Evolutionary conservation across 2,888 invertebrate species (phyloP), one percentile per base, ranked within the genome.

Genomic region (Drosophila longiperda): DNA sequence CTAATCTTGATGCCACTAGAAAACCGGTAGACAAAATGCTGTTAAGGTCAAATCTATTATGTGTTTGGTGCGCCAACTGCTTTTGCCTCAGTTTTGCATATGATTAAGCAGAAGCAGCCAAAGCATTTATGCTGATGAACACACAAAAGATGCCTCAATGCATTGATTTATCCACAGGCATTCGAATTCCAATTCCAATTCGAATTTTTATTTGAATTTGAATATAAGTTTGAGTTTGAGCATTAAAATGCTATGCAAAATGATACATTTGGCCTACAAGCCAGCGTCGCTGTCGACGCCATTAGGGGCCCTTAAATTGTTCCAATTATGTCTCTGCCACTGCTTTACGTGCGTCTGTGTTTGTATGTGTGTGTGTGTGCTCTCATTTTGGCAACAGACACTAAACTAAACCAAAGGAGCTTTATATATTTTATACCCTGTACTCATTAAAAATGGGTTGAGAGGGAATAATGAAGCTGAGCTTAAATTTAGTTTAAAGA

Each of bases 231-330:
- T 66, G 79, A 78, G 79, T 79, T 45, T 38, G 11, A 70, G 74
- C 54, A 53, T 78, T 69, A 72, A 83, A 73, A 33, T 58, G 65
- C 73, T 61, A 82, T 72, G 66, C 74, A 80, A 23, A 85, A 82
- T 80, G 68, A 78, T 68, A 65, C 62, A 81, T 74, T 83, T 83
- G 87, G 83, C 82, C 87, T 83, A 83, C 75, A 86, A 87, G 67
- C 32, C 11, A 58, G n/a, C 49, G 73, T 60, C 70, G 71, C 57
- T 20, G 84, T 74, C 80, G 67, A 73, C 81, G 77, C 89, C 81
- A 83, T 90, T 85, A 86, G 86, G 88, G 90, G 89, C 90, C 82
- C 89, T 89, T 80, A 80, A 83, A 88, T 72, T 79, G 90, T 83
- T 88, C 87, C 86, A 88, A 90, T 89, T 87, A 87, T 87, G 90